A percentile compares a stretch with the other conserved stretches of the same genome.
Evolutionary conservation across 2,888 invertebrate genomes (phyloP).

Genomic region (Meiosimyza decipiens): DNA sequence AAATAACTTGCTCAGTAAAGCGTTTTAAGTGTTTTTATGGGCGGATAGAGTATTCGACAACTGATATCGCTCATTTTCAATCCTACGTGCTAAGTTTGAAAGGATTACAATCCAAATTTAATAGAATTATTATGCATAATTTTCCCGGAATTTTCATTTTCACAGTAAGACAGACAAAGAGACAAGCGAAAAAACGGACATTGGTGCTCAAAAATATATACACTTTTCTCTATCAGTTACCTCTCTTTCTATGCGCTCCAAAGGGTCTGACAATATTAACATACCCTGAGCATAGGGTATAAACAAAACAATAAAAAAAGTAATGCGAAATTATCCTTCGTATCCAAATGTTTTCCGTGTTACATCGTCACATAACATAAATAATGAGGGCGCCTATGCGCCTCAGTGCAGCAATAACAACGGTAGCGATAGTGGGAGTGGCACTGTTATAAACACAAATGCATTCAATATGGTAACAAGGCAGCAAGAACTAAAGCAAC

Average conservation of each 20-base stretch:
- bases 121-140: too few species aligned
- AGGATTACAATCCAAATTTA: too few species aligned
- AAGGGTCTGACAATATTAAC: too few species aligned
- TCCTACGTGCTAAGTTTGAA: too few species aligned
- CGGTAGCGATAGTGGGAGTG: slow-evolving; percentile 28
- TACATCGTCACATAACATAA: slow-evolving; percentile 59
- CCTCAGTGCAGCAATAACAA: slow-evolving; percentile 17
- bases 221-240: too few species aligned
- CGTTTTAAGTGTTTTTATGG: too few species aligned
- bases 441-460: slow-evolving; percentile 31
- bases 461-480: background rate
- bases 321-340: slow-evolving; percentile 63
- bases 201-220: too few species aligned
- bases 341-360: slow-evolving; percentile 65
- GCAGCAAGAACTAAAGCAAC: slow-evolving; percentile 45
- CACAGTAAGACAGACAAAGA: slow-evolving; percentile 6
- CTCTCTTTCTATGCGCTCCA: too few species aligned
- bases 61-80: too few species aligned
- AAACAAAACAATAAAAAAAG: slow-evolving; percentile 29
- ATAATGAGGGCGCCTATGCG: slow-evolving; percentile 48
- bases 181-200: slow-evolving; percentile 16
- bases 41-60: too few species aligned
- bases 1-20: too few species aligned
- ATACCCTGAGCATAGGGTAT: background rate
- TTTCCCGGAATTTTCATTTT: too few species aligned